Evolutionary conservation across 2,113 vertebrate genomes (phyloP).

Genomic region (Amblyopsis rosae): DNA sequence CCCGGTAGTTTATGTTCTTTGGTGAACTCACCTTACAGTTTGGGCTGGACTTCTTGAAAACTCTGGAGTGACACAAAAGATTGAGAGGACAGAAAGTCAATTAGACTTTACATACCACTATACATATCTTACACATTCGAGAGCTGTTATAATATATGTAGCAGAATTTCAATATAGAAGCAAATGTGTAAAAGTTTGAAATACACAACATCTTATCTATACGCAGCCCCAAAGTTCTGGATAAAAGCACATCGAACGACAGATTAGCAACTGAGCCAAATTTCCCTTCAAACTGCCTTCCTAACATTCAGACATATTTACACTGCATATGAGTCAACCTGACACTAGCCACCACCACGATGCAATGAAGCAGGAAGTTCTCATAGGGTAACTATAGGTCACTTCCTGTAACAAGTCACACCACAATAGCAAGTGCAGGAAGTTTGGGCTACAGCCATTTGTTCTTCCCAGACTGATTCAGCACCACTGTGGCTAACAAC

Average conservation of each 20-base stretch:
- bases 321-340: no score
- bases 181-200: no score
- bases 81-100: slow-evolving; percentile 1
- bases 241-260: no score
- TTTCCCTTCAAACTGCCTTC: no score
- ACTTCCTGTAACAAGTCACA: slow-evolving; percentile 8
- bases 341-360: neutral
- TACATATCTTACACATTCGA: no score
- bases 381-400: neutral
- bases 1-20: no score
- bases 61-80: slow-evolving; percentile 54
- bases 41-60: slow-evolving; percentile 81
- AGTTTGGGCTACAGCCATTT: neutral
- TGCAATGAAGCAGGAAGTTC: neutral
- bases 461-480: neutral
- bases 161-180: no score
- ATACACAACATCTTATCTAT: no score
- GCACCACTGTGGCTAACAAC: neutral
- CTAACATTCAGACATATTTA: no score
- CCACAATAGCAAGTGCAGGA: slow-evolving; percentile 7
- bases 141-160: no score
- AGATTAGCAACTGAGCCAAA: no score
- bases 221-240: no score
- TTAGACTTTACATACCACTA: neutral
- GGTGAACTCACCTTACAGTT: slow-evolving; percentile 75